These are phyloP conservation scores for Drosophila kuntzei DNA, from an alignment of 2,888 invertebrate species.

Conservation along the genomic window DNA sequence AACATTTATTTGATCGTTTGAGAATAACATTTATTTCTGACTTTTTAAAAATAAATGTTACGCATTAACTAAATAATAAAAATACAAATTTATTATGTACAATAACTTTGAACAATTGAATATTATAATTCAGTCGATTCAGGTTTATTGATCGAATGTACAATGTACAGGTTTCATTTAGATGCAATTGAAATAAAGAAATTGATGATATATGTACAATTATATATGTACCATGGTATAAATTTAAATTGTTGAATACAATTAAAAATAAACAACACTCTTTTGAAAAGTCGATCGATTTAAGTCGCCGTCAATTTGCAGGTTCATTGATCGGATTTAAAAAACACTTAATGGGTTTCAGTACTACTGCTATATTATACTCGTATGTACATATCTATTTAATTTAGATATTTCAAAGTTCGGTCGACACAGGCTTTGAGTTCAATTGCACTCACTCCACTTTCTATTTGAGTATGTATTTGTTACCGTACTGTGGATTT, in stretches of 20 bases:
- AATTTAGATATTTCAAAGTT: conserved; percentile 30
- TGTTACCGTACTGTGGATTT: conserved; percentile 30
- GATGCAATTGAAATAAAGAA: neutral
- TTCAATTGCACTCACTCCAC: conserved; percentile 61
- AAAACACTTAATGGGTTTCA: conserved; percentile 27
- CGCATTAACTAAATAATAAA: too few species aligned
- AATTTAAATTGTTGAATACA: neutral
- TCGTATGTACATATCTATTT: conserved; percentile 9
- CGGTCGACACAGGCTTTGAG: conserved; percentile 14
- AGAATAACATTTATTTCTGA: too few species aligned
- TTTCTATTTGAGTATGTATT: conserved; percentile 61
- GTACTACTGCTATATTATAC: conserved; percentile 3
- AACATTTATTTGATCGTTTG: too few species aligned
- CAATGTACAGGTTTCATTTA: neutral
- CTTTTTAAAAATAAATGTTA: too few species aligned
- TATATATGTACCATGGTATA: neutral
- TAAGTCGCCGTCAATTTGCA: conserved; percentile 23
- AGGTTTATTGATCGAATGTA: too few species aligned
- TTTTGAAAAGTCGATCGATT: conserved; percentile 12
- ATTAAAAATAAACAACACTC: neutral
- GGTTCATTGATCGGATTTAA: conserved; percentile 70
- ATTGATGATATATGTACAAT: neutral
- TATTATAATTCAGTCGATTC: too few species aligned
- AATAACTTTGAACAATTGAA: too few species aligned
- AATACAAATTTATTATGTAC: too few species aligned